A percentile compares a stretch with the other conserved stretches of the same genome.
These are phyloP conservation scores for Columba livia DNA, from an alignment of 2,113 vertebrate species.

Conservation along the genomic window DNA sequence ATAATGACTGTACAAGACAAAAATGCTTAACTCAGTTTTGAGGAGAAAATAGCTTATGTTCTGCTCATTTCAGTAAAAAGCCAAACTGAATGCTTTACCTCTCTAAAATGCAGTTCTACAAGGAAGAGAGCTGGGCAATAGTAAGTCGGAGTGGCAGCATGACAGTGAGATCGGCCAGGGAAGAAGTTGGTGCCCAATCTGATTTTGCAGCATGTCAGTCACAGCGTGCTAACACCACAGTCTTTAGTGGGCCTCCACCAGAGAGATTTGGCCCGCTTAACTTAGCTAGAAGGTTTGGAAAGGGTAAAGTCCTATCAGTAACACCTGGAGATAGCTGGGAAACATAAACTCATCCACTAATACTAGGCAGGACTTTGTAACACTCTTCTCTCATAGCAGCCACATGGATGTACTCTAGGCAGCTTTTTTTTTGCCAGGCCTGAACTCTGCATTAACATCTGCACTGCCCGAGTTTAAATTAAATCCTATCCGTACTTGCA, in stretches of 20 bases:
- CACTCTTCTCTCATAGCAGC: background rate
- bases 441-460: background rate
- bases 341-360: background rate
- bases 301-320: background rate
- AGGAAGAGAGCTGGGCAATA: background rate
- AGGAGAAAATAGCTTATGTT: slow-evolving; percentile 5
- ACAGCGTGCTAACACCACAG: background rate
- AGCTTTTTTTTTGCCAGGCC: background rate
- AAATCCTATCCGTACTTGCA: background rate
- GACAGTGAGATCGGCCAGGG: background rate
- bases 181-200: slow-evolving; percentile 3
- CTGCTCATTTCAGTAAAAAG: background rate
- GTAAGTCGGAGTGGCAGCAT: background rate
- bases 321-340: background rate
- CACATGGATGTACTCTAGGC: background rate
- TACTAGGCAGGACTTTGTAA: background rate
- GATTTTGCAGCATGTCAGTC: slow-evolving; percentile 16
- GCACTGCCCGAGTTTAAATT: background rate
- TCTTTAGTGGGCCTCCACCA: background rate
- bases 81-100: background rate
- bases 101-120: background rate
- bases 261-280: background rate
- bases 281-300: background rate
- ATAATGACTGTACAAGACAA: background rate
- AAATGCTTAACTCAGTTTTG: background rate